phyloP scores from a whole-genome alignment of 2,113 vertebrate species.

The Elachura formosa region DNA sequence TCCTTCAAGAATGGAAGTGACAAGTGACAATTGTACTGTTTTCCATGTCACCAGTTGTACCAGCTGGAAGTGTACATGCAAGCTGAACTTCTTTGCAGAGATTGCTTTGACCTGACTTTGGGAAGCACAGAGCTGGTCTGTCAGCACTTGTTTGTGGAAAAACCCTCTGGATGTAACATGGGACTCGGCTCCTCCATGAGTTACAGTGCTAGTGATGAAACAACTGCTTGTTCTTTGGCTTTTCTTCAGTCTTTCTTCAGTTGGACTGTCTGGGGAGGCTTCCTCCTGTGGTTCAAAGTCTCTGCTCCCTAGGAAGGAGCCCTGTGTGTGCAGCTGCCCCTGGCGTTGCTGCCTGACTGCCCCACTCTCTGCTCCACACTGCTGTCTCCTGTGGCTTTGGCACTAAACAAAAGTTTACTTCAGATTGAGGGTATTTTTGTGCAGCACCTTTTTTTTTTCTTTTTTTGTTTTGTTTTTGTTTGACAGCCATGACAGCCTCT shows the following conservation, averaged over 20 bases:
- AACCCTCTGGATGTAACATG: not conserved
- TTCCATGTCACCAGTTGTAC: not conserved
- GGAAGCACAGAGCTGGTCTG: not conserved
- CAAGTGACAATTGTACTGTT: fast-evolving
- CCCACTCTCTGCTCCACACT: fast-evolving
- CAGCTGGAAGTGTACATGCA: not conserved
- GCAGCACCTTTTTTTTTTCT: not conserved
- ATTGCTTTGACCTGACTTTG: not conserved
- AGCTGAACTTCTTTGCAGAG: not conserved
- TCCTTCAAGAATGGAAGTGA: not conserved
- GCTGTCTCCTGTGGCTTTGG: not conserved
- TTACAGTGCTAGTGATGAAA: not conserved
- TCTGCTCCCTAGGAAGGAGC: not conserved
- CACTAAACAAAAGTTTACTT: constrained; percentile 72
- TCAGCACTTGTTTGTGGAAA: not conserved
- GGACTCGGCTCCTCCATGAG: not conserved
- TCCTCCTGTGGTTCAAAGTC: not conserved
- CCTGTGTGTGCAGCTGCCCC: not conserved
- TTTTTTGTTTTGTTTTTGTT: constrained; percentile 71
- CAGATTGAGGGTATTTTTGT: constrained; percentile 69
- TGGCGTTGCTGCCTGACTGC: not conserved
- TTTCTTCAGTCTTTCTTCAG: not conserved
- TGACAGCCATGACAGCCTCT: constrained; percentile 83
- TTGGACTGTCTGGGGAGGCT: fast-evolving
- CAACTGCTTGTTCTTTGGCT: not conserved